Evolutionary conservation across 2,888 invertebrate genomes (phyloP).

Genomic region (Papilio gigon): DNA sequence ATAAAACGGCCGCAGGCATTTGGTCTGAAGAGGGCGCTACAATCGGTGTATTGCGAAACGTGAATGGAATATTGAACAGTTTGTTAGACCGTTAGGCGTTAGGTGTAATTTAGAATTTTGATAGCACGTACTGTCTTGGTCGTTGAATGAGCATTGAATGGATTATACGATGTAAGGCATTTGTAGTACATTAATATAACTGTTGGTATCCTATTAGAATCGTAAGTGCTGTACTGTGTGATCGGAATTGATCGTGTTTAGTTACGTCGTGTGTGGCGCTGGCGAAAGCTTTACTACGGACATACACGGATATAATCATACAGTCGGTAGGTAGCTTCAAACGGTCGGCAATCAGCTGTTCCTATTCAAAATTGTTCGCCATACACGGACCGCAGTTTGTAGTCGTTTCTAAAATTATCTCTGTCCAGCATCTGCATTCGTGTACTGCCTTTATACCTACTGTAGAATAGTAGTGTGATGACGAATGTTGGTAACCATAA

Average conservation of each 20-base stretch:
- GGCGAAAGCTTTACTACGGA: conserved; percentile 44
- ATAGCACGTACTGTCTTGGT: conserved; percentile 38
- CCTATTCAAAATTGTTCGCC: too few species aligned
- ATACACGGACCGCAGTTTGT: not conserved
- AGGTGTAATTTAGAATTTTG: conserved; percentile 39
- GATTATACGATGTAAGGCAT: conserved; percentile 30
- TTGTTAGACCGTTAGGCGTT: conserved; percentile 40
- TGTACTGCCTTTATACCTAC: too few species aligned
- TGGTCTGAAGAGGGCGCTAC: conserved; percentile 27
- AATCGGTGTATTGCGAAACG: conserved; percentile 36
- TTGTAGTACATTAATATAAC: conserved; percentile 35
- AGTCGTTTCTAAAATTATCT: too few species aligned
- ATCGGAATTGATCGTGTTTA: conserved; percentile 55
- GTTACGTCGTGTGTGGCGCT: conserved; percentile 47
- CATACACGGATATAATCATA: not conserved
- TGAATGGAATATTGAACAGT: conserved; percentile 33
- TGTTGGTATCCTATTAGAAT: conserved; percentile 51
- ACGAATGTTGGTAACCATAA: too few species aligned
- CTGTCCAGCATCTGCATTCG: too few species aligned
- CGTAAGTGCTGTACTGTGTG: conserved; percentile 60
- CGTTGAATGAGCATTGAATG: conserved; percentile 38
- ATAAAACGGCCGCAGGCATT: conserved; percentile 29
- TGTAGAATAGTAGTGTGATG: too few species aligned
- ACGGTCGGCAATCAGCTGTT: not conserved
- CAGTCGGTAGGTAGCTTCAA: not conserved